These are phyloP conservation scores for Protonemura montana DNA, from an alignment of 2,888 invertebrate species.

Conservation along the genomic window DNA sequence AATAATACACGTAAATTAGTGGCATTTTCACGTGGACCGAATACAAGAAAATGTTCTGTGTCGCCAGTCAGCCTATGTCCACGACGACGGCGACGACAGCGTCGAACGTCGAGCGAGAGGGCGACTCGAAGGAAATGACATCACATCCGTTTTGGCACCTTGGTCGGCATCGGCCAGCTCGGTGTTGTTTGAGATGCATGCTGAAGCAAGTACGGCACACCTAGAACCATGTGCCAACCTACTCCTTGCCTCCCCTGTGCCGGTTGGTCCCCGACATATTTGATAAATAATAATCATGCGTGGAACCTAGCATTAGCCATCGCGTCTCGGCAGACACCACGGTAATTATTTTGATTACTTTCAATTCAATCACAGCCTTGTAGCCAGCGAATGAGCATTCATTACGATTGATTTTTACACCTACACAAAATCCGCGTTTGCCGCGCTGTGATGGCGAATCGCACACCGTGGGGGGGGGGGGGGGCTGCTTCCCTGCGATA, in stretches of 20 bases:
- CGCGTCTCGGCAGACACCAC: neutral
- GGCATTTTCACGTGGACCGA: slow-evolving; percentile 25
- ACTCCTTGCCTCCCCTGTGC: neutral
- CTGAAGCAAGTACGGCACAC: slow-evolving; percentile 31
- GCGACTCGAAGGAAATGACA: slow-evolving; percentile 47
- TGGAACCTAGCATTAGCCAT: neutral
- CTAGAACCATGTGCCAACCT: slow-evolving; percentile 15
- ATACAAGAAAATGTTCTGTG: neutral
- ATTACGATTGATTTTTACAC: slow-evolving; percentile 5
- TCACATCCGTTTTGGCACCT: slow-evolving; percentile 48
- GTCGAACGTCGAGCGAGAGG: neutral
- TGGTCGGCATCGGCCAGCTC: neutral
- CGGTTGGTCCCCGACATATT: neutral
- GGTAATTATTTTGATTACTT: slow-evolving; percentile 27
- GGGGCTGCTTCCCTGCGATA: neutral
- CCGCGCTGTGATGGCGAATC: neutral
- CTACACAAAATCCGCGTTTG: neutral
- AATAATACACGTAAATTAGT: slow-evolving; percentile 22
- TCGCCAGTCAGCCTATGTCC: neutral
- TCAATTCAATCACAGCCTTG: neutral
- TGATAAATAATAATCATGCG: slow-evolving; percentile 14
- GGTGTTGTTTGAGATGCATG: slow-evolving; percentile 26
- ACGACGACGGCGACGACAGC: neutral
- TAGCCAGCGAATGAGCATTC: neutral
- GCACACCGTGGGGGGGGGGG: neutral